phyloP scores from a whole-genome alignment of 2,888 invertebrate genomes.

The Metallyticus violacea region DNA sequence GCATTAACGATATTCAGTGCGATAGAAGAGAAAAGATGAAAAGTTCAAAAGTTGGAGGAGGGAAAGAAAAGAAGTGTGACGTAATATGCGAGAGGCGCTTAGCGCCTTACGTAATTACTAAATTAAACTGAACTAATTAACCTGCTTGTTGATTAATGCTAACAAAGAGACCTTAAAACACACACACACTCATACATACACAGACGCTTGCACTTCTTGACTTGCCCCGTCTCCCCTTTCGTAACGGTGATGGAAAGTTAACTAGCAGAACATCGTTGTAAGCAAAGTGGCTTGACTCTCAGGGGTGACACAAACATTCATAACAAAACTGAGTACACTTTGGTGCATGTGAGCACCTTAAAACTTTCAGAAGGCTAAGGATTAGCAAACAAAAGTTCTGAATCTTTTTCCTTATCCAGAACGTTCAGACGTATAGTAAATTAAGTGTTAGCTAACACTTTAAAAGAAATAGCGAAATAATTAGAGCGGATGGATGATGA shows the following conservation, averaged over 20 bases:
- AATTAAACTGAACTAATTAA: slow-evolving; percentile 34
- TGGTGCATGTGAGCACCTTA: no score
- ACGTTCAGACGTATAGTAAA: no score
- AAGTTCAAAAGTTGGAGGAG: background rate
- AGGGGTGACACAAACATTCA: background rate
- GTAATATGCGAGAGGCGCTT: background rate
- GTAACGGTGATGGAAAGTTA: slow-evolving; percentile 8
- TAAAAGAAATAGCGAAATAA: no score
- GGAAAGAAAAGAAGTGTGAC: background rate
- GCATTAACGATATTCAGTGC: background rate
- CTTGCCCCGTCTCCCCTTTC: background rate
- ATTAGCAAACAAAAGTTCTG: no score
- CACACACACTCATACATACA: background rate
- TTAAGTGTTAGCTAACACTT: no score
- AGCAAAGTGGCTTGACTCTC: background rate
- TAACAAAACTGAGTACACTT: no score
- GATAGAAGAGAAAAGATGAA: background rate
- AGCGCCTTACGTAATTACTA: slow-evolving; percentile 29
- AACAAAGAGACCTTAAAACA: slow-evolving; percentile 23
- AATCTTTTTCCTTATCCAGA: no score
- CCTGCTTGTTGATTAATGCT: slow-evolving; percentile 30
- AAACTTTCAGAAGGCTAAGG: no score
- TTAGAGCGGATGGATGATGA: no score
- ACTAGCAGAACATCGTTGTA: background rate
- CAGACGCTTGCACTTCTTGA: background rate